Conservation (phyloP, 2,797 vertebrate species). For the Eulemur rubriventer region DNA sequence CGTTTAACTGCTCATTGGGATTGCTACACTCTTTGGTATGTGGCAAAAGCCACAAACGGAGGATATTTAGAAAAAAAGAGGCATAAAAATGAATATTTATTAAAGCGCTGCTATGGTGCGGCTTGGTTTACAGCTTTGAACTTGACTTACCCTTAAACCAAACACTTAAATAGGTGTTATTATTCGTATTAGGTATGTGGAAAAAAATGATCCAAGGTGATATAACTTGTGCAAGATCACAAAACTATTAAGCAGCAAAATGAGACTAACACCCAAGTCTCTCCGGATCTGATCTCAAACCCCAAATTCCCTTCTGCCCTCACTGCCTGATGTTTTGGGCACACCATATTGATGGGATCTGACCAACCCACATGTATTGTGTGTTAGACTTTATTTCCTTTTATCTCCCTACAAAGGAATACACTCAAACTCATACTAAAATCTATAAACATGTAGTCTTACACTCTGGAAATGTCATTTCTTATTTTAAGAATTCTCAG, state of each 20-base stretch:
- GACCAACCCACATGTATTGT: neutral
- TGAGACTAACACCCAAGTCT: neutral
- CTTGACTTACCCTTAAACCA: neutral
- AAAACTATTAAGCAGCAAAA: neutral
- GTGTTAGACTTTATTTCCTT: slow-evolving; percentile 23
- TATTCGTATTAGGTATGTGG: neutral
- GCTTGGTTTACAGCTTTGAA: neutral
- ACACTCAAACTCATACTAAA: slow-evolving; percentile 45
- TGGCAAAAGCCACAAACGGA: neutral
- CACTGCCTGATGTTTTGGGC: neutral
- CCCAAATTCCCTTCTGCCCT: neutral
- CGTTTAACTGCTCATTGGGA: neutral
- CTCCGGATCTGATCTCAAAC: neutral
- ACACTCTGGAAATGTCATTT: slow-evolving; percentile 61
- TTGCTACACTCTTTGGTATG: neutral
- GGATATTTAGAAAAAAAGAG: neutral
- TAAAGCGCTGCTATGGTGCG: neutral
- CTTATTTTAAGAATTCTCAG: slow-evolving; percentile 69
- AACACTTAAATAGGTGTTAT: neutral
- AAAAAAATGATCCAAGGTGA: neutral
- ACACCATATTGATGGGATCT: neutral
- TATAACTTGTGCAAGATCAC: neutral
- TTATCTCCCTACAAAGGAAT: slow-evolving; percentile 39
- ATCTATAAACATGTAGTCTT: slow-evolving; percentile 62
- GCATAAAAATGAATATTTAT: neutral